Evolutionary conservation across 1,140 invertebrate genomes (phyloP).

Genomic region (Plectus sambesii): DNA sequence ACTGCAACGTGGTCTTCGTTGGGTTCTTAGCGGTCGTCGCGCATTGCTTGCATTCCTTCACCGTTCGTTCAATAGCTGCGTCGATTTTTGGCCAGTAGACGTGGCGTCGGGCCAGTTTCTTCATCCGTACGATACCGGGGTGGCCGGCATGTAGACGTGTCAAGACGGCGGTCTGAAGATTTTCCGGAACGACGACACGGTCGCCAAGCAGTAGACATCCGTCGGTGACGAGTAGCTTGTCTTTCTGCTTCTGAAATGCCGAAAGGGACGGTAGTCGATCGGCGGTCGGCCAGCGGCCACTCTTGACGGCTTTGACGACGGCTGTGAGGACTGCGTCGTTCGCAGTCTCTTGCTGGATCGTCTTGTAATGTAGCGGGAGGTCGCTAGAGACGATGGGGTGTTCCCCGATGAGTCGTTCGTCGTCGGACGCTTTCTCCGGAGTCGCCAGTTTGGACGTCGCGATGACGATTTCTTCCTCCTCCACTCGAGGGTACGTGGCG

Average conservation of each 20-base stretch:
- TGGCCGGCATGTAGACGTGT: constrained; percentile 46
- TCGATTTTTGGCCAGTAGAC: constrained; percentile 50
- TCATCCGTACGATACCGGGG: constrained; percentile 48
- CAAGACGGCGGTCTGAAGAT: constrained; percentile 30
- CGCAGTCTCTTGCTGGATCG: too few species aligned
- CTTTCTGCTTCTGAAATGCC: neutral
- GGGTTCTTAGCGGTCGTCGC: constrained; percentile 14
- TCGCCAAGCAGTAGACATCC: constrained; percentile 38
- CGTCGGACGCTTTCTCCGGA: too few species aligned
- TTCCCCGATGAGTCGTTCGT: too few species aligned
- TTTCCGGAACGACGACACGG: constrained; percentile 37
- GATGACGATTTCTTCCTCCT: constrained; percentile 20
- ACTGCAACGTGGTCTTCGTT: constrained; percentile 14
- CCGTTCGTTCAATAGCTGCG: constrained; percentile 47
- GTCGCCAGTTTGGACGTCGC: too few species aligned
- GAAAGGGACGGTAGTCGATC: neutral
- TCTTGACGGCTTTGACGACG: neutral
- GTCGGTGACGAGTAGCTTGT: constrained; percentile 8
- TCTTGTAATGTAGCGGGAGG: too few species aligned
- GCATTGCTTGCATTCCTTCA: constrained; percentile 48
- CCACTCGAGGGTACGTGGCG: neutral
- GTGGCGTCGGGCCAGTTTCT: constrained; percentile 44
- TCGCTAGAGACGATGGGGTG: too few species aligned
- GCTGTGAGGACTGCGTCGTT: constrained; percentile 3
- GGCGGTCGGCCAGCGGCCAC: neutral